Percentiles rank a stretch among this genome's conserved stretches.
Evolutionary conservation across 2,797 vertebrate genomes (phyloP).

Genomic region (Heterohyrax brucei): DNA sequence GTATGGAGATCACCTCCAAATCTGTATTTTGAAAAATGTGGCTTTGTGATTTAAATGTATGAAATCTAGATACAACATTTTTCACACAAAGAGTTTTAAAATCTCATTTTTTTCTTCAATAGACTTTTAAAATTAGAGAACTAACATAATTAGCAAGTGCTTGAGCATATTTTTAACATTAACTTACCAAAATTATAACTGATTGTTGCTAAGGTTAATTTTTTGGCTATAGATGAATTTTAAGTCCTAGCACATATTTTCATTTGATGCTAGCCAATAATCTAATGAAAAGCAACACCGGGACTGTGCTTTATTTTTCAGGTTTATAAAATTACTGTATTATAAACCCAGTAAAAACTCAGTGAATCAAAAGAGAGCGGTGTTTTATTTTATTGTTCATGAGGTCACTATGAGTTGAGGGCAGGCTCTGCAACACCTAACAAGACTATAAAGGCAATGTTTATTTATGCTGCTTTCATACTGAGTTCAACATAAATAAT

Average conservation of each 20-base stretch:
- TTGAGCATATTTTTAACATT: constrained; percentile 47
- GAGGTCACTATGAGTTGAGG: too few relatives aligned
- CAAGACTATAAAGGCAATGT: neutral
- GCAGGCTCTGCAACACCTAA: neutral
- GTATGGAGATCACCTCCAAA: neutral
- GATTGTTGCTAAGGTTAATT: neutral
- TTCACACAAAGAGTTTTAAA: neutral
- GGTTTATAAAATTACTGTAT: neutral
- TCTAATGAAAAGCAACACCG: neutral
- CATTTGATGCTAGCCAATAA: neutral
- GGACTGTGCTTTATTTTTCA: neutral
- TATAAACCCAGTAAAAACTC: neutral
- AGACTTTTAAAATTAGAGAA: constrained; percentile 35
- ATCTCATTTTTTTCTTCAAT: neutral
- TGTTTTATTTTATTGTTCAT: too few relatives aligned
- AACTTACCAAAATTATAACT: constrained; percentile 5
- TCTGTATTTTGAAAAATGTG: neutral
- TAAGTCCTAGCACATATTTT: neutral
- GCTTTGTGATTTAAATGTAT: neutral
- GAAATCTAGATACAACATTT: neutral
- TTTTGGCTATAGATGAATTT: neutral
- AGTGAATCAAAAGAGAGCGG: too few relatives aligned
- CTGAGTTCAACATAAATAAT: constrained; percentile 12
- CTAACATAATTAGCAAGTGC: neutral
- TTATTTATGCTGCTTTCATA: neutral